A percentile compares a stretch with the other conserved stretches of the same genome.
Conservation (phyloP, 2,113 vertebrate genomes). For the Halcyon malimbica region DNA sequence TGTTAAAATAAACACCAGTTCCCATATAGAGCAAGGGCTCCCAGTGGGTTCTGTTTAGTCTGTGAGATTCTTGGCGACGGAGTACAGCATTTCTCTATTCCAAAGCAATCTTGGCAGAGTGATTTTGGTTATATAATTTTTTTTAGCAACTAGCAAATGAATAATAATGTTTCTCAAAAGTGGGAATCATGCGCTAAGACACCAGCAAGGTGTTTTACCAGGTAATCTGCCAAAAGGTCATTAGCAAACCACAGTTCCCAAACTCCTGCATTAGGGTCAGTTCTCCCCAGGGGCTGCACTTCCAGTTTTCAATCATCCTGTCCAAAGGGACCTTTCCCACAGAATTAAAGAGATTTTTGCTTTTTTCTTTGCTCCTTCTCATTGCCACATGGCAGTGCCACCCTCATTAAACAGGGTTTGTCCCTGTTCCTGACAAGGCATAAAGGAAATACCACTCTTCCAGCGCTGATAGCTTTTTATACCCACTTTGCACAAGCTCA, state of each 20-base stretch:
- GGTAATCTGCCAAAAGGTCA: slow-evolving; percentile 39
- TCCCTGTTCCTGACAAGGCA: background rate
- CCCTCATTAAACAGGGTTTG: slow-evolving; percentile 39
- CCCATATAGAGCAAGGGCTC: slow-evolving; percentile 20
- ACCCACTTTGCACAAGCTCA: background rate
- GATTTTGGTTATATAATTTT: slow-evolving; percentile 27
- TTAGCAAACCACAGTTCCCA: background rate
- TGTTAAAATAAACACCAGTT: slow-evolving; percentile 18
- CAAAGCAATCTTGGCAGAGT: slow-evolving; percentile 36
- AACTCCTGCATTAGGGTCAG: background rate
- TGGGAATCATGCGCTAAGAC: background rate
- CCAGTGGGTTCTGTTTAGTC: slow-evolving; percentile 50
- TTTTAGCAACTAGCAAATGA: background rate
- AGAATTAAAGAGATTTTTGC: background rate
- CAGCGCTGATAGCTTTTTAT: background rate
- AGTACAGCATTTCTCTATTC: background rate
- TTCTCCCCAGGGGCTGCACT: background rate
- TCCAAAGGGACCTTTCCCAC: background rate
- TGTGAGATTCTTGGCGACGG: background rate
- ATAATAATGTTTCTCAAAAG: slow-evolving; percentile 14
- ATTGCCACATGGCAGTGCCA: slow-evolving; percentile 34
- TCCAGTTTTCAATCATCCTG: background rate
- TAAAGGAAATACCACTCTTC: background rate
- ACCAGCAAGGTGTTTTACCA: slow-evolving; percentile 34
- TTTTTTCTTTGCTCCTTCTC: background rate